Evolutionary conservation across 2,797 vertebrate species (phyloP).

Genomic region (Tinamus major): DNA sequence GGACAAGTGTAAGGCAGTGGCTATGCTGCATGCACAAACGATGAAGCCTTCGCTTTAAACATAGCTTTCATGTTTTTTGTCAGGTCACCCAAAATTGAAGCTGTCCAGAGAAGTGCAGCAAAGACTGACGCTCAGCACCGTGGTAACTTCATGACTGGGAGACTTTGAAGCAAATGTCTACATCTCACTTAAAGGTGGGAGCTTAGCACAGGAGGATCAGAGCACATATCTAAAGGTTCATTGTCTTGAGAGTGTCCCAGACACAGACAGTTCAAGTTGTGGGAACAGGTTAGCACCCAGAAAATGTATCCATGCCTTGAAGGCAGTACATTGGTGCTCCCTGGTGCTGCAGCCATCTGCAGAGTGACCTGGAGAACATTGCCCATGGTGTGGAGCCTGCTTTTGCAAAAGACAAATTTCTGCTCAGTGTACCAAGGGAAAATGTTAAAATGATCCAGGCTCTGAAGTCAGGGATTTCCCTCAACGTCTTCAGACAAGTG

Average conservation of each 20-base stretch:
- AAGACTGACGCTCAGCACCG: neutral
- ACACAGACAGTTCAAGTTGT: rapidly evolving
- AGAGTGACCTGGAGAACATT: neutral
- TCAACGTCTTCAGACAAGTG: neutral
- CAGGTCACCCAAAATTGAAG: neutral
- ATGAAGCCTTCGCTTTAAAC: neutral
- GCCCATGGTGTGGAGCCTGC: neutral
- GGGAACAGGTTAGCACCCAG: neutral
- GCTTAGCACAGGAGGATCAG: rapidly evolving
- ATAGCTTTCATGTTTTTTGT: neutral
- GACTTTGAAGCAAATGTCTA: neutral
- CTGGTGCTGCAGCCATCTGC: neutral
- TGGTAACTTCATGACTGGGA: neutral
- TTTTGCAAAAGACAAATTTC: neutral
- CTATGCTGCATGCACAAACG: neutral
- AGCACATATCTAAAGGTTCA: neutral
- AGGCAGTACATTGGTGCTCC: neutral
- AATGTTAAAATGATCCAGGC: neutral
- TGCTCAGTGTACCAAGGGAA: neutral
- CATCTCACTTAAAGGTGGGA: neutral
- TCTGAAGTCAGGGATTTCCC: neutral
- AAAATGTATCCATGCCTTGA: neutral
- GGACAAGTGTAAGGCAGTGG: neutral
- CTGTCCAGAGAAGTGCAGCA: neutral
- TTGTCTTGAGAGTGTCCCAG: neutral